phyloP scores from a whole-genome alignment of 2,888 invertebrate genomes.

The Molorchus minor region DNA sequence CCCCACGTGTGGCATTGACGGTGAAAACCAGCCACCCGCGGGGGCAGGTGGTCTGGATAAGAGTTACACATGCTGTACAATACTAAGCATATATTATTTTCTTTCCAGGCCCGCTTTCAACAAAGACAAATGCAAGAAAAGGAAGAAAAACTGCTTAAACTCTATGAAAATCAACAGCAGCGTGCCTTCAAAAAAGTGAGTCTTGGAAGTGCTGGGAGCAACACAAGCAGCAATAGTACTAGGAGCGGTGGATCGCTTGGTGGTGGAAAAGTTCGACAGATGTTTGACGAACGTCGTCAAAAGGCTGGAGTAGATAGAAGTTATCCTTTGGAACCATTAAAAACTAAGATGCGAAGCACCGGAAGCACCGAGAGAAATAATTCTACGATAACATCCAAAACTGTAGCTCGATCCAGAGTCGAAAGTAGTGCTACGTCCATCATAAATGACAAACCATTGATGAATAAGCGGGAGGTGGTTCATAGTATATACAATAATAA shows the following conservation, averaged over 20 bases:
- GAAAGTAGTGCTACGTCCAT: conserved; percentile 59
- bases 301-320: conserved; percentile 82
- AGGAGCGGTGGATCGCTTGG: conserved; percentile 46
- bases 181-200: conserved; percentile 70
- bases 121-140: conserved; percentile 84
- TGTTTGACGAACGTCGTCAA: conserved; percentile 85
- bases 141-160: conserved; percentile 77
- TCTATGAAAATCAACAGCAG: conserved; percentile 75
- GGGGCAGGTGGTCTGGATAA: too few relatives aligned
- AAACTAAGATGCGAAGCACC: conserved; percentile 59
- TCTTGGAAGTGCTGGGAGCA: conserved; percentile 65
- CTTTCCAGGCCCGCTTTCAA: conserved; percentile 80
- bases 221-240: conserved; percentile 54
- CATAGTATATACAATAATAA: conserved; percentile 58
- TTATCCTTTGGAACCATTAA: conserved; percentile 81
- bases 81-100: not conserved
- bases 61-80: not conserved
- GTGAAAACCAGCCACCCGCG: too few relatives aligned
- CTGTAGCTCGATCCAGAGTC: conserved; percentile 57
- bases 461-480: conserved; percentile 59
- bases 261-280: conserved; percentile 73
- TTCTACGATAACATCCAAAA: conserved; percentile 45
- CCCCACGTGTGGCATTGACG: too few relatives aligned
- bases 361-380: conserved; percentile 59
- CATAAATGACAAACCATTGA: conserved; percentile 59